Percentiles rank a stretch among this genome's conserved stretches.
phyloP scores from a whole-genome alignment of 1,140 invertebrate genomes.

The Adelges cooleyi region DNA sequence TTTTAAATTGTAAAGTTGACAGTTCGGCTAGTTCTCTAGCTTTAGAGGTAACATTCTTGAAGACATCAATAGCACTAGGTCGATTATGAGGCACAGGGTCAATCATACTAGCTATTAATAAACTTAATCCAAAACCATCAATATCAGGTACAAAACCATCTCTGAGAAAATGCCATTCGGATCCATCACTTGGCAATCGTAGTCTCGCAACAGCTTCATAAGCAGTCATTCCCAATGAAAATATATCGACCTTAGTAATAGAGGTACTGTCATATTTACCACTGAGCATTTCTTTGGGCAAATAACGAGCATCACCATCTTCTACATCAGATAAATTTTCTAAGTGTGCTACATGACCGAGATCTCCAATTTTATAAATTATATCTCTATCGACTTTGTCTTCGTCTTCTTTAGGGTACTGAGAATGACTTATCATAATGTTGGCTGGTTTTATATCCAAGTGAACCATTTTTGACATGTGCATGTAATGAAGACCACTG shows the following conservation, averaged over 20 bases:
- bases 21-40: background rate
- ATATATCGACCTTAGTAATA: conserved; percentile 81
- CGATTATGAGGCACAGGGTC: background rate
- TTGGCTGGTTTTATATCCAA: conserved; percentile 89
- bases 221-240: conserved; percentile 58
- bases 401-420: conserved; percentile 69
- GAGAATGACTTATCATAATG: conserved; percentile 59
- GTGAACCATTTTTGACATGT: conserved; percentile 75
- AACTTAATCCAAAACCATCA: conserved; percentile 10
- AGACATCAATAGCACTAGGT: conserved; percentile 4
- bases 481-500: conserved; percentile 62
- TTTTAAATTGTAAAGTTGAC: conserved; percentile 3
- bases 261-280: conserved; percentile 56
- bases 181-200: conserved; percentile 76
- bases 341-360: conserved; percentile 78
- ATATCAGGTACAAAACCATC: conserved; percentile 35
- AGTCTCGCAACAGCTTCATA: conserved; percentile 67
- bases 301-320: conserved; percentile 83
- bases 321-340: conserved; percentile 64
- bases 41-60: conserved; percentile 5
- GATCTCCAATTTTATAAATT: conserved; percentile 77
- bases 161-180: conserved; percentile 69
- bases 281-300: conserved; percentile 72
- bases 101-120: conserved; percentile 10
- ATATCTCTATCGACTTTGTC: conserved; percentile 55